Conservation (phyloP, 1,140 invertebrate species). For the Zaprionus nigranus region DNA sequence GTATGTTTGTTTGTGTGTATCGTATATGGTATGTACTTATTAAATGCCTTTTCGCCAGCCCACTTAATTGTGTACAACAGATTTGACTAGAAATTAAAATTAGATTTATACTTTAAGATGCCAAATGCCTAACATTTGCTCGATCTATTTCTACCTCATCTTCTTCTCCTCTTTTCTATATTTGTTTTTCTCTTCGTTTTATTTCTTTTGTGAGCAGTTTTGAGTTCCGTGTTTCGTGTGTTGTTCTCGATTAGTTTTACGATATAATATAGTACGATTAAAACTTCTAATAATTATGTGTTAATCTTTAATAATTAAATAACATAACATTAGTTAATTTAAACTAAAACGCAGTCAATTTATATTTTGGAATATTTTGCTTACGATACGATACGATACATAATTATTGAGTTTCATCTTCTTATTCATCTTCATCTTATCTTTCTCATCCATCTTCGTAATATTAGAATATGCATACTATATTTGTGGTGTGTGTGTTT, state of each 20-base stretch:
- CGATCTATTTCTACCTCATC: conserved; percentile 11
- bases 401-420: conserved; percentile 37
- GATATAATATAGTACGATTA: conserved; percentile 42
- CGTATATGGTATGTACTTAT: conserved; percentile 37
- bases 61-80: conserved; percentile 35
- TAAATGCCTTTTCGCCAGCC: conserved; percentile 56
- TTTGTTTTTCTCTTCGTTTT: background rate
- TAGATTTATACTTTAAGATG: conserved; percentile 37
- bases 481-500: conserved; percentile 21
- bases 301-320: conserved; percentile 73
- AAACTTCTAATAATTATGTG: conserved; percentile 54
- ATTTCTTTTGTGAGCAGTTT: conserved; percentile 23
- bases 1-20: conserved; percentile 36
- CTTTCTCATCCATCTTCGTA: conserved; percentile 23
- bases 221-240: conserved; percentile 16
- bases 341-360: conserved; percentile 80
- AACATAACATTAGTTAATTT: conserved; percentile 77
- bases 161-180: conserved; percentile 19
- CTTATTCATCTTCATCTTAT: conserved; percentile 9
- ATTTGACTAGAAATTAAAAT: conserved; percentile 78
- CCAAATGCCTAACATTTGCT: conserved; percentile 40
- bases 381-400: conserved; percentile 44
- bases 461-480: conserved; percentile 19
- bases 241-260: conserved; percentile 14
- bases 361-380: conserved; percentile 79